phyloP scores from a whole-genome alignment of 2,888 invertebrate species.

The Maniola hyperantus region DNA sequence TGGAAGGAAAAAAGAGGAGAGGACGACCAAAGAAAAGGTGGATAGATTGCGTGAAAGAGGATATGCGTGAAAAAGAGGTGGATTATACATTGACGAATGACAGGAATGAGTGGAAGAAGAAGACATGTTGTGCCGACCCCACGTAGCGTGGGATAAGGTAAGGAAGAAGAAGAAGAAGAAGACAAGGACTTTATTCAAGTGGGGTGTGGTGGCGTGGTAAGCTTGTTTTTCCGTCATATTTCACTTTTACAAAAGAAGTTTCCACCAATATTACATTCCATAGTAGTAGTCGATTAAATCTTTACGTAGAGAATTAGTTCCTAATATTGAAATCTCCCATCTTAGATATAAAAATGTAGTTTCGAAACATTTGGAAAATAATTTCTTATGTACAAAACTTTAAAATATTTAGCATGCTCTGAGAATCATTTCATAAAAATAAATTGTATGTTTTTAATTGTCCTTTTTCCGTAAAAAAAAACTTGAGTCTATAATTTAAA shows the following conservation, averaged over 20 bases:
- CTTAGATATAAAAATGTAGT: constrained; percentile 3
- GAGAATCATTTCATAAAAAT: constrained; percentile 19
- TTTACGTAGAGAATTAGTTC: not conserved
- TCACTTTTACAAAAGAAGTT: not conserved
- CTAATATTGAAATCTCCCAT: constrained; percentile 4
- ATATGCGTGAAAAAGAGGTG: too few relatives aligned
- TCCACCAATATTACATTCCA: not conserved
- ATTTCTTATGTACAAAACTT: not conserved
- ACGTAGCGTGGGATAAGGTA: too few relatives aligned
- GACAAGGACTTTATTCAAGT: not conserved
- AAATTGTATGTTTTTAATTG: constrained; percentile 18
- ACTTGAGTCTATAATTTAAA: constrained; percentile 9
- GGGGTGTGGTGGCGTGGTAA: not conserved
- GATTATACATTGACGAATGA: too few relatives aligned
- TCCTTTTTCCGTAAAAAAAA: constrained; percentile 10
- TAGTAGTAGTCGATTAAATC: constrained; percentile 1
- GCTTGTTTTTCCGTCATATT: not conserved
- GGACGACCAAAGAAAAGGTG: too few relatives aligned
- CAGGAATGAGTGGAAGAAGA: too few relatives aligned
- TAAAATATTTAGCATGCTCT: constrained; percentile 28
- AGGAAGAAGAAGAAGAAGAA: too few relatives aligned
- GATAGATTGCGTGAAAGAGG: too few relatives aligned
- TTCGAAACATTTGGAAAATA: not conserved
- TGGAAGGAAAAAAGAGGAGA: too few relatives aligned
- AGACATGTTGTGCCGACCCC: too few relatives aligned